These are phyloP conservation scores for Bovichtus variegatus DNA, from an alignment of 2,797 vertebrate genomes.

Conservation along the genomic window DNA sequence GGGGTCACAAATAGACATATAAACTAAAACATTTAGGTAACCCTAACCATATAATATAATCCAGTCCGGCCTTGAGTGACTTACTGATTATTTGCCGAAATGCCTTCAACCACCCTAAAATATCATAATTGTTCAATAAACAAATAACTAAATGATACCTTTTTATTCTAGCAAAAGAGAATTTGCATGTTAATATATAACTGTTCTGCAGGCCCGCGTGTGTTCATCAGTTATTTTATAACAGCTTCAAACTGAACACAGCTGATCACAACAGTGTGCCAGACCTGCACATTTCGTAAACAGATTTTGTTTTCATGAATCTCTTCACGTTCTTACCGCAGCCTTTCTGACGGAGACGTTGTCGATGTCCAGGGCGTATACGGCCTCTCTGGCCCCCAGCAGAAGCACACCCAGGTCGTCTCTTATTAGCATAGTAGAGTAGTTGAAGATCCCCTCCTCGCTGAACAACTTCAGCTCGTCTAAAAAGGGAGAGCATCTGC, in stretches of 20 bases:
- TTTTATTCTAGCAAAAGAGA: neutral
- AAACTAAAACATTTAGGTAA: neutral
- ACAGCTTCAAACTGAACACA: neutral
- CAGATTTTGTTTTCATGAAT: neutral
- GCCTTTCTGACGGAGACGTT: slow-evolving; percentile 75
- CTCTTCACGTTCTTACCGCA: slow-evolving; percentile 68
- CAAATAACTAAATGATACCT: slow-evolving; percentile 8
- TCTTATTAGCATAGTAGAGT: slow-evolving; percentile 83
- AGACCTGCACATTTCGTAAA: neutral
- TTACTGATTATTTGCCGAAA: slow-evolving; percentile 32
- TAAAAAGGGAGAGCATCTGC: slow-evolving; percentile 48
- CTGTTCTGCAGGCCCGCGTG: neutral
- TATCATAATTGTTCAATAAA: slow-evolving; percentile 18
- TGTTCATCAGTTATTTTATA: neutral
- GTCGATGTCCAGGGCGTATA: slow-evolving; percentile 84
- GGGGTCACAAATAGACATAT: neutral
- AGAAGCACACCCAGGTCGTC: slow-evolving; percentile 82
- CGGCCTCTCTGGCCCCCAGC: slow-evolving; percentile 85
- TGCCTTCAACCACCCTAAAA: neutral
- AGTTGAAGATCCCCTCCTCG: slow-evolving; percentile 79
- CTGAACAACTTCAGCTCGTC: slow-evolving; percentile 77
- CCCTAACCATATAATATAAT: neutral
- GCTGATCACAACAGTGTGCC: neutral
- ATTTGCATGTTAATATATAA: neutral
- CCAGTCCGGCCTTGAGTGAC: neutral